Conservation (phyloP, 1,140 invertebrate genomes). For the Diorhabda carinulata region DNA sequence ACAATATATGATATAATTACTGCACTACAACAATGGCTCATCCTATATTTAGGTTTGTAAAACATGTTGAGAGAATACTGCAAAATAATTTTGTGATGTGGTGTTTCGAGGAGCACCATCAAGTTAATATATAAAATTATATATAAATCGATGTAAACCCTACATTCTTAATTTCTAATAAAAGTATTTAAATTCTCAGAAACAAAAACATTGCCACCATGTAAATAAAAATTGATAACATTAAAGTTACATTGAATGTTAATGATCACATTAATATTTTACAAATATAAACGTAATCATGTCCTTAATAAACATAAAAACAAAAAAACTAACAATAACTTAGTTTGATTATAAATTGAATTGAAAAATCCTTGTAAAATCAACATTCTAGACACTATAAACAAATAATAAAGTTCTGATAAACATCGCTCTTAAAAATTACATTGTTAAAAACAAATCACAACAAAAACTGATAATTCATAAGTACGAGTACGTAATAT, state of each 20-base stretch:
- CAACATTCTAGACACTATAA: slow-evolving; percentile 41
- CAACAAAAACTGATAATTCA: slow-evolving; percentile 41
- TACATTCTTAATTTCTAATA: slow-evolving; percentile 22
- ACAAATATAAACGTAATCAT: slow-evolving; percentile 39
- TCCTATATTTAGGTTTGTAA: too few species aligned
- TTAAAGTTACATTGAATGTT: slow-evolving; percentile 41
- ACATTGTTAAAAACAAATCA: slow-evolving; percentile 46
- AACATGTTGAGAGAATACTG: too few species aligned
- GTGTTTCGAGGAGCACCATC: too few species aligned
- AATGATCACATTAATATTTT: slow-evolving; percentile 42
- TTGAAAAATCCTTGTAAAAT: slow-evolving; percentile 36
- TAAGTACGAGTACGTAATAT: slow-evolving; percentile 33
- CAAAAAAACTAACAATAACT: slow-evolving; percentile 45
- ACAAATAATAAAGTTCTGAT: slow-evolving; percentile 46
- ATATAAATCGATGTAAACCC: slow-evolving; percentile 17
- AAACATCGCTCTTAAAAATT: slow-evolving; percentile 39
- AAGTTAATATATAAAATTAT: not conserved
- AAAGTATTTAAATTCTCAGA: slow-evolving; percentile 24
- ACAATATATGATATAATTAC: too few species aligned
- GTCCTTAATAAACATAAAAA: slow-evolving; percentile 38
- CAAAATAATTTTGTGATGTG: too few species aligned
- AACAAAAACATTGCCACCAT: slow-evolving; percentile 31
- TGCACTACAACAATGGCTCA: too few species aligned
- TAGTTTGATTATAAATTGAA: slow-evolving; percentile 40
- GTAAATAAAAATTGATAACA: slow-evolving; percentile 26